Base-by-base conservation (phyloP, 2,888 invertebrate genomes). In the Linnaemya tessellans region DNA sequence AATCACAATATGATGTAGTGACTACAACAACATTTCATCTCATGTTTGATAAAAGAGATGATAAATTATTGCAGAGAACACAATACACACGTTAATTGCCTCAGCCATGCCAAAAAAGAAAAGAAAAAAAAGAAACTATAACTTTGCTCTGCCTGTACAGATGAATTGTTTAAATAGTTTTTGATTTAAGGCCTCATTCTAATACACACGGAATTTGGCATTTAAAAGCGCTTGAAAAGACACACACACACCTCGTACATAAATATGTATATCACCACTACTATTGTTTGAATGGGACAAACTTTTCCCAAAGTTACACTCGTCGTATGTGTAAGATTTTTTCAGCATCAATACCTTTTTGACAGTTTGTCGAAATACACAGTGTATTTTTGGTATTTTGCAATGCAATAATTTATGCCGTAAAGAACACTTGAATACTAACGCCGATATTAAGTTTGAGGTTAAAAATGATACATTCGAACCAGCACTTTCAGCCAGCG, bases 261-360 rank as follows among this genome's bases (percentile, higher is more conserved):
- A 25, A 38, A 62, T 51, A 30, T 38, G 1, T 18, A 46, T 5
- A n/a, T 46, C 13, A n/a, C 25, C 20, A 41, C 38, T 49, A 9
- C 46, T 54, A 41, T 43, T n/a, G 5, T 43, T 54, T 64, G 51
- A 60, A 73, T 25, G 35, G 35, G 73, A 60, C 58, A 79, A 81
- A 81, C 25, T 85, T 85, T 84, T 58, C 51, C 67, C 51, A 68
- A n/a, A 77, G 38, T 30, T 3, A 30, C n/a, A n/a, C n/a, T n/a
- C n/a, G n/a, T n/a, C n/a, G n/a, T 46, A 30, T 74, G 15, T 68
- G 25, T 49, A 20, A 20, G 18, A 68, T 74, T 78, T 84, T 84
- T 78, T 74, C 64, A 49, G 84, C 81, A 54, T 79, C 60, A 70
- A 74, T 81, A 75, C 81, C 84, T 81, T 82, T 64, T 22, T 65